These are phyloP conservation scores for Lapara coniferarum DNA, from an alignment of 2,888 invertebrate genomes.

Conservation along the genomic window DNA sequence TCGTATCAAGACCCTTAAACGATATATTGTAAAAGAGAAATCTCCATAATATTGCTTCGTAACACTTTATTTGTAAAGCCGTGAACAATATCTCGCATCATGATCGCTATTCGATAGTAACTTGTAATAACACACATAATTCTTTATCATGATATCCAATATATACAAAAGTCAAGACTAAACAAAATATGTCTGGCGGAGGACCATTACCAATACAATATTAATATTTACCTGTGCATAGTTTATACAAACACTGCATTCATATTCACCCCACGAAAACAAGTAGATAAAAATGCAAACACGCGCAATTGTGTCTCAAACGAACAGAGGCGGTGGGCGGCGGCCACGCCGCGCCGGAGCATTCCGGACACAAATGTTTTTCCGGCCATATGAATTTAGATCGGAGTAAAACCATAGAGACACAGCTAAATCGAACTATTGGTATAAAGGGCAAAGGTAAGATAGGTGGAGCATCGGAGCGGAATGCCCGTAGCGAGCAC, in stretches of 20 bases:
- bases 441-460: conserved; percentile 61
- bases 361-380: conserved; percentile 76
- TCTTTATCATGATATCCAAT: neutral
- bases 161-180: neutral
- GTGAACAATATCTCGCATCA: too few relatives aligned
- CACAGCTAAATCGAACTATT: conserved; percentile 71
- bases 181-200: conserved; percentile 24
- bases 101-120: too few relatives aligned
- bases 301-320: conserved; percentile 78
- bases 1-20: too few relatives aligned
- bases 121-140: neutral
- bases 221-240: conserved; percentile 73
- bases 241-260: conserved; percentile 75
- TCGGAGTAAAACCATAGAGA: conserved; percentile 68
- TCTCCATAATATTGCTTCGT: too few relatives aligned
- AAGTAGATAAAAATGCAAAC: conserved; percentile 82
- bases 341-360: conserved; percentile 48
- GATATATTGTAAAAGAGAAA: too few relatives aligned
- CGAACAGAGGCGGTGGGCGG: conserved; percentile 62
- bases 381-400: conserved; percentile 80
- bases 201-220: conserved; percentile 62
- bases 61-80: too few relatives aligned
- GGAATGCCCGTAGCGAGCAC: conserved; percentile 52
- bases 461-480: conserved; percentile 41
- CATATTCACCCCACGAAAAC: conserved; percentile 80